Base-by-base conservation (phyloP, 2,797 vertebrate species). In the Myotis vivesi region DNA sequence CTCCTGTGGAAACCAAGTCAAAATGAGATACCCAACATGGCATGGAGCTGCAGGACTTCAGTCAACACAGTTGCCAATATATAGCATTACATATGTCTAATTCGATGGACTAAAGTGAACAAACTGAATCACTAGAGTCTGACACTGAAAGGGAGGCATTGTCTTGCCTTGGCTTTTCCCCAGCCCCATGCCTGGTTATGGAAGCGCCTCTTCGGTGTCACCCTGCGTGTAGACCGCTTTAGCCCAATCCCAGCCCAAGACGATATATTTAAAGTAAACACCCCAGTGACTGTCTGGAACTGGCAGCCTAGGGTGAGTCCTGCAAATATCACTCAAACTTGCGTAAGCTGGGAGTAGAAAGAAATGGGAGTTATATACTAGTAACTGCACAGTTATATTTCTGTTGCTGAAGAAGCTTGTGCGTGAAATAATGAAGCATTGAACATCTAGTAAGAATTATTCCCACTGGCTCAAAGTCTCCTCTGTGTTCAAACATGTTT, bases 11-110 rank as follows among this genome's bases (percentile, higher is more conserved):
- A 59, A 55, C 17, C 23, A 30, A 66, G 33, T 55, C 41, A 16
- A 13, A 59, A 30, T 41, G 44, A 49, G 30, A 66, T 30, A 23
- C 25, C 68, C 76, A 59, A 17, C 25, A 19, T 28, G 23, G 6
- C 5, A 0, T 30, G 20, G 57, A 36, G 1, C 3, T 9, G 3
- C 68, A 46, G 30, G 30, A 4, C 16, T 20, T n/a, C 19, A 8
- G 76, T 46, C 53, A 87, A 57, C 28, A 20, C 12, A 8, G 33
- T 75, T 41, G 23, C 22, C 20, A 72, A 1, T 22, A 7, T 15
- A 16, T 8, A 46, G n/a, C 30, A 25, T 36, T 13, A 6, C 5
- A 4, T 44, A 22, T 30, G 22, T 33, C 3, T 33, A 1, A 36
- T 69, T 62, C 46, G 33, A 22, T 6, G 38, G 59, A 46, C n/a